Base-by-base conservation (phyloP, 2,888 invertebrate species). In the Lymantria monacha region DNA sequence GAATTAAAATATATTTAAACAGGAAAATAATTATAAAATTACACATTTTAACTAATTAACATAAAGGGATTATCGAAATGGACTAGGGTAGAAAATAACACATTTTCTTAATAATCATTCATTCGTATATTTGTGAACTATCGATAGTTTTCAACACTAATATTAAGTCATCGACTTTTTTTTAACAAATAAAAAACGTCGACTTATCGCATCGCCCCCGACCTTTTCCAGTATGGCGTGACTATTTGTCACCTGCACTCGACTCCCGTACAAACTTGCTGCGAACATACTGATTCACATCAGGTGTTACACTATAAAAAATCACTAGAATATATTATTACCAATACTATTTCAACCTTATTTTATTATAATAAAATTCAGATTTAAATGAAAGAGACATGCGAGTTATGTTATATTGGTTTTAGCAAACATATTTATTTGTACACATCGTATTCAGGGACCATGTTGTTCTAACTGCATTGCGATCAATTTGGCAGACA, bases 161-260 rank as follows among this genome's bases (percentile, higher is more conserved):
- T 79, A 89, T 89, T 85, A 87, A 89, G 87, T 81, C 85, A 85
- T 90, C 83, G 86, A 79, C 71, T 76, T 75, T 60, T n/a, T n/a
- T 22, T 3, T 22, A 73, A 73, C 77, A 81, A 88, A 87, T 84
- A 85, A 22, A 87, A 86, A 89, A 83, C 81, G 87, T 88, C 87
- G 87, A 87, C 81, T 82, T 79, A 75, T 81, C 79, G 76, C 76
- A 62, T 77, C 81, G 77, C 79, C 81, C 72, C 83, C 83, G 80
- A 82, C 85, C 85, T 87, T 83, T 69, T 84, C 80, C 80, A 76
- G 80, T 70, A 81, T 83, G 77, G 81, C 85, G 84, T 86, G 87
- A 87, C 91, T 90, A 90, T 91, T 91, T 91, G 91, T 91, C 91
- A 90, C 90, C 81, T 80, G 80, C 76, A 82, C 81, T 83, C 76